Percentiles rank a stretch among this genome's conserved stretches.
phyloP scores from a whole-genome alignment of 1,140 invertebrate species.

The Pentalonia nigronervosa region DNA sequence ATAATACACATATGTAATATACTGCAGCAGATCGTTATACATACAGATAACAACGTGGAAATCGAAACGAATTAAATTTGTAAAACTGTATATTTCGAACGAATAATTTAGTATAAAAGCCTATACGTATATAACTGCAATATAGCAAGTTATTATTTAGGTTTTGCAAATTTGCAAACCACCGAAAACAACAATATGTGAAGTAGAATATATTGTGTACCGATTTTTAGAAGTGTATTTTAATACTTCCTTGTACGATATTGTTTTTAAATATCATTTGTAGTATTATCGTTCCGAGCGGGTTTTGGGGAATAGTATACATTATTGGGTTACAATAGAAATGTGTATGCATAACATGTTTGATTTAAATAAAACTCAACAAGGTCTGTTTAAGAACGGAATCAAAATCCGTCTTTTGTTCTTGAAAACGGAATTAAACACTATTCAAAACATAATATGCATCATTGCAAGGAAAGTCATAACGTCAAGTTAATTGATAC shows the following conservation, averaged over 20 bases:
- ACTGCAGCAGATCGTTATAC: neutral
- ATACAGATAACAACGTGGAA: neutral
- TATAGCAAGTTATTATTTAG: no score
- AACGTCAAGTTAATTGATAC: neutral
- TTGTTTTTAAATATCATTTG: neutral
- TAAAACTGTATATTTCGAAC: neutral
- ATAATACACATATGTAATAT: neutral
- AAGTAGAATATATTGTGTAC: neutral
- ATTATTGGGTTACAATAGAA: conserved; percentile 14
- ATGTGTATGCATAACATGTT: neutral
- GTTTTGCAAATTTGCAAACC: no score
- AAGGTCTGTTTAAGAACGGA: neutral
- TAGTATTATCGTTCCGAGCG: neutral
- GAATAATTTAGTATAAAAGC: neutral
- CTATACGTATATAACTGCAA: neutral
- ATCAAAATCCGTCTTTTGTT: conserved; percentile 21
- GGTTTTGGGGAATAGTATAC: neutral
- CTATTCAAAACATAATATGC: neutral
- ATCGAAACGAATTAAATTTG: conserved; percentile 18
- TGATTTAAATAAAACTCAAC: conserved; percentile 14
- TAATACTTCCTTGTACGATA: neutral
- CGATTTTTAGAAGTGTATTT: neutral
- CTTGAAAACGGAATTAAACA: neutral
- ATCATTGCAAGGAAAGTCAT: neutral
- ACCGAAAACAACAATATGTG: neutral